These are phyloP conservation scores for Cariama cristata DNA, from an alignment of 2,113 vertebrate species.

Conservation along the genomic window DNA sequence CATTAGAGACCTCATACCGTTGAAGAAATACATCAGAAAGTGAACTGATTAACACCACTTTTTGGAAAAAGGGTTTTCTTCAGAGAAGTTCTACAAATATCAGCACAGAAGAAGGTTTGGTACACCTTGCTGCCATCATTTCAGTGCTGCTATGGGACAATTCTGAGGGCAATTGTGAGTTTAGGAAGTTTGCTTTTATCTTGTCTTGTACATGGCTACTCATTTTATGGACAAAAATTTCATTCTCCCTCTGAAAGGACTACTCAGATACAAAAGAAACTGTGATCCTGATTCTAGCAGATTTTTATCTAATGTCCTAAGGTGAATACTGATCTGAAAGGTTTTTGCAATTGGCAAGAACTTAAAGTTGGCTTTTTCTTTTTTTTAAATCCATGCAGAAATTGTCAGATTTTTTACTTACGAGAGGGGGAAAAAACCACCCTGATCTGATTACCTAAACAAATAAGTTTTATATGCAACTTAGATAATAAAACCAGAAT, in stretches of 20 bases:
- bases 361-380: background rate
- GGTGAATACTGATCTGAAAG: background rate
- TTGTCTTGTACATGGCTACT: background rate
- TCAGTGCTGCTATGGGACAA: background rate
- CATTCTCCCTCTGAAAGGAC: background rate
- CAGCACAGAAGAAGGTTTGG: background rate
- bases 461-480: background rate
- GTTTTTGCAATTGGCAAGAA: background rate
- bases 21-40: background rate
- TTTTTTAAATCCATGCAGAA: background rate
- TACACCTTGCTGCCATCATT: background rate
- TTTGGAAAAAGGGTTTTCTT: background rate
- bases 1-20: background rate
- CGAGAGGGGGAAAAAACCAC: rapidly evolving
- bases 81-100: background rate
- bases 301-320: background rate
- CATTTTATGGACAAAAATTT: background rate
- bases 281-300: background rate
- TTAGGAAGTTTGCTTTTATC: background rate
- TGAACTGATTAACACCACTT: background rate
- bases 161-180: background rate
- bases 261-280: background rate
- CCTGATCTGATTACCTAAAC: background rate
- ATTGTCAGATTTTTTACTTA: background rate
- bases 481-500: background rate